phyloP scores from a whole-genome alignment of 2,113 vertebrate species.

The Saguinus imperator region DNA sequence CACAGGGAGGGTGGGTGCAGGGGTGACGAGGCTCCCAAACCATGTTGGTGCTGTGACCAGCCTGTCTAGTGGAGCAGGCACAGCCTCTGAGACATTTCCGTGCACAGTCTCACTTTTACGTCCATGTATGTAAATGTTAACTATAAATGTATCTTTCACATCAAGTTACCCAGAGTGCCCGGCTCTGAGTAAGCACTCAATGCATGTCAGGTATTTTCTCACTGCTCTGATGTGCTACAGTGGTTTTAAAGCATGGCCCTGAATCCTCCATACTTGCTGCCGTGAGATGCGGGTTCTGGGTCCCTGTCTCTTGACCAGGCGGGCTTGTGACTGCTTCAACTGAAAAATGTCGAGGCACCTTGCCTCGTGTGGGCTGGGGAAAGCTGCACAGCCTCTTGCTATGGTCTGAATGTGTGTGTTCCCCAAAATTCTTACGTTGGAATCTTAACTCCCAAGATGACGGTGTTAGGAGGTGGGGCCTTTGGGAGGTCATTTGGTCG shows the following conservation, averaged over 20 bases:
- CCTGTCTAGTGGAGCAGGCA: background rate
- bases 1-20: background rate
- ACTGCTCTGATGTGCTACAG: background rate
- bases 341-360: no score
- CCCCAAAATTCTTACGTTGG: background rate
- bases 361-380: no score
- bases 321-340: background rate
- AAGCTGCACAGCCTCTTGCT: background rate
- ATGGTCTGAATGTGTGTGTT: background rate
- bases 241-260: background rate
- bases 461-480: background rate
- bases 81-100: background rate
- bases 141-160: background rate
- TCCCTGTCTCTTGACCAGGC: background rate
- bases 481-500: background rate
- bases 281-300: background rate
- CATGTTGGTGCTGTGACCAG: background rate
- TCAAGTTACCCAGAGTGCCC: background rate
- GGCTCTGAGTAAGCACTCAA: background rate
- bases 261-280: background rate
- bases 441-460: background rate
- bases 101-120: background rate
- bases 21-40: background rate
- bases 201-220: background rate
- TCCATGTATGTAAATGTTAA: background rate